Percentiles rank a stretch among this genome's conserved stretches.
phyloP scores from a whole-genome alignment of 2,888 invertebrate species.

The Criorhina ranunculi region DNA sequence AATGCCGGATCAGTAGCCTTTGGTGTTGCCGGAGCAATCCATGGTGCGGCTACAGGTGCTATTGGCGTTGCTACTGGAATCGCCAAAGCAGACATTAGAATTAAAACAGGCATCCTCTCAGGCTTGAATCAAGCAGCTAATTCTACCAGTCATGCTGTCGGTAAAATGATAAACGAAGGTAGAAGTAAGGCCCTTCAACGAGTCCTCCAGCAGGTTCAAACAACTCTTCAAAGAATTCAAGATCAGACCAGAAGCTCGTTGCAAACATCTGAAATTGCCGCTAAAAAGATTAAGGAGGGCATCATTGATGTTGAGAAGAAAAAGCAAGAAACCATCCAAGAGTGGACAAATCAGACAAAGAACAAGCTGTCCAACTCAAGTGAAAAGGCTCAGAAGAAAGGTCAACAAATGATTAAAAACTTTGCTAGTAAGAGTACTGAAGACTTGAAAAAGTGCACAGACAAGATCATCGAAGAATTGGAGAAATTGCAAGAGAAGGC shows the following conservation, averaged over 20 bases:
- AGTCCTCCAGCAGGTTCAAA: not conserved
- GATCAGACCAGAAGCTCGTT: not conserved
- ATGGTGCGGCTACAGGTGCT: conserved; percentile 17
- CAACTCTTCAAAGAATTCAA: not conserved
- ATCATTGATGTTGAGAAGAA: conserved; percentile 22
- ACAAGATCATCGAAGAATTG: conserved; percentile 7
- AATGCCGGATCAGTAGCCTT: conserved; percentile 34
- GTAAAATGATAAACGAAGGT: not conserved
- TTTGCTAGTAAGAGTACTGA: conserved; percentile 20
- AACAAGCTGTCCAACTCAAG: conserved; percentile 37
- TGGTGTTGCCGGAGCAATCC: not conserved
- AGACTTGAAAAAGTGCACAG: conserved; percentile 26
- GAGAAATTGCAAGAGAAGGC: conserved; percentile 46
- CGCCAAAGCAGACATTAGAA: not conserved
- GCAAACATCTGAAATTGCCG: conserved; percentile 19
- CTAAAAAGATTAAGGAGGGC: conserved; percentile 1
- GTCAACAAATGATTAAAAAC: conserved; percentile 35
- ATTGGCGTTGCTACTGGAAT: conserved; percentile 3
- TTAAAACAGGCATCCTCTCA: not conserved
- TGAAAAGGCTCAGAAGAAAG: conserved; percentile 33
- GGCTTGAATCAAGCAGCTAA: not conserved
- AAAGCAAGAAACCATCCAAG: conserved; percentile 10
- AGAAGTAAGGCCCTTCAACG: not conserved
- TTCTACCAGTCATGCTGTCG: not conserved
- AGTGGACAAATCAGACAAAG: conserved; percentile 30